phyloP scores from a whole-genome alignment of 1,140 invertebrate species.

The Sycobia sp. region DNA sequence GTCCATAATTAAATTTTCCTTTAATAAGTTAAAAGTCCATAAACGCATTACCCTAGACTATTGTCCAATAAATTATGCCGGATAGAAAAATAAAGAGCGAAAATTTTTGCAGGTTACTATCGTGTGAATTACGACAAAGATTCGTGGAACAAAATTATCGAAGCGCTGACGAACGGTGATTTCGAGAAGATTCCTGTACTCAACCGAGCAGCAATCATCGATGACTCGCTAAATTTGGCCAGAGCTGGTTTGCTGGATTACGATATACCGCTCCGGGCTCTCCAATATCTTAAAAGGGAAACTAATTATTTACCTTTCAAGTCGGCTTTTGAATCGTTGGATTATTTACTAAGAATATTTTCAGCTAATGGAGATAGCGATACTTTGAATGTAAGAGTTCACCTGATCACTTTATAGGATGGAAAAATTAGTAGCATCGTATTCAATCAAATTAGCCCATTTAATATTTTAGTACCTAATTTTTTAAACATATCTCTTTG shows the following conservation, averaged over 20 bases:
- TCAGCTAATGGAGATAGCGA: constrained; percentile 51
- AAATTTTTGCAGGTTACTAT: constrained; percentile 72
- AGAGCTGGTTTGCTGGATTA: constrained; percentile 73
- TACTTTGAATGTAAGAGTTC: constrained; percentile 54
- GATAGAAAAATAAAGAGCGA: no score
- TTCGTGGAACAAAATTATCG: constrained; percentile 69
- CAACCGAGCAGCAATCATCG: constrained; percentile 80
- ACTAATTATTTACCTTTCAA: constrained; percentile 64
- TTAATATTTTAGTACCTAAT: background rate
- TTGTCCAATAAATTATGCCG: no score
- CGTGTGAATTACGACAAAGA: constrained; percentile 77
- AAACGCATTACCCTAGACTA: no score
- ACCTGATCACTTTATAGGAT: constrained; percentile 42
- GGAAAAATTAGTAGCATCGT: constrained; percentile 53
- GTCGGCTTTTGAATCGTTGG: constrained; percentile 54
- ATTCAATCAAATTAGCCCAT: no score
- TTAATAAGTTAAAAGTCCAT: no score
- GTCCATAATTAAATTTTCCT: no score
- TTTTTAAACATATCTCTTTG: constrained; percentile 58
- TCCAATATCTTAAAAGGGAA: constrained; percentile 63
- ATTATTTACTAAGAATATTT: constrained; percentile 57
- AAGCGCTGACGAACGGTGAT: constrained; percentile 60
- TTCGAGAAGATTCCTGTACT: constrained; percentile 67
- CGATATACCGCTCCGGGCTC: constrained; percentile 66
- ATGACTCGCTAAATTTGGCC: constrained; percentile 73